Percentiles rank a stretch among this genome's conserved stretches.
Conservation (phyloP, 2,797 vertebrate species). For the Chaetodon trifasciatus region DNA sequence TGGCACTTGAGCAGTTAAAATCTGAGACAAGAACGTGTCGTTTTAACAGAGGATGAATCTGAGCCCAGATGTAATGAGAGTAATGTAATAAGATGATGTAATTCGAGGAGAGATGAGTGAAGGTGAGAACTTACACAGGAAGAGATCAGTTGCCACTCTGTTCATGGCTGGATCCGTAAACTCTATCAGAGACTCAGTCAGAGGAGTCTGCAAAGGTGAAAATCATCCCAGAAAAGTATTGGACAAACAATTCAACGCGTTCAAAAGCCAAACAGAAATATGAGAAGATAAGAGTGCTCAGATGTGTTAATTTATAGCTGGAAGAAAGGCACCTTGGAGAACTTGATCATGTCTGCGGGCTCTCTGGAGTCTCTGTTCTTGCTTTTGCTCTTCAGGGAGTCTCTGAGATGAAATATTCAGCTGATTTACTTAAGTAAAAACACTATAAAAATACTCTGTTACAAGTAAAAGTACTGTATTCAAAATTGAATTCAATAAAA, state of each 20-base stretch:
- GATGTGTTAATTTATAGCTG: not conserved
- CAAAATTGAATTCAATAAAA: too few relatives aligned
- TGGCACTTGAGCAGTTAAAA: not conserved
- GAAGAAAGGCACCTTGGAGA: constrained; percentile 88
- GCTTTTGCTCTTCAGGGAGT: constrained; percentile 72
- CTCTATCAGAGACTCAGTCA: constrained; percentile 94
- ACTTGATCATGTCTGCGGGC: constrained; percentile 88
- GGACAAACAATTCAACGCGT: not conserved
- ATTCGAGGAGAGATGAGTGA: constrained; percentile 34
- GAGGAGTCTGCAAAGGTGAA: constrained; percentile 84
- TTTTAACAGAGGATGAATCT: constrained; percentile 7
- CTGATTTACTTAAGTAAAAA: not conserved
- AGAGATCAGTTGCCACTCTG: constrained; percentile 91
- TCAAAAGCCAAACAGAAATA: not conserved
- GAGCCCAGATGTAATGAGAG: constrained; percentile 18
- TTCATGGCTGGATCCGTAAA: constrained; percentile 90
- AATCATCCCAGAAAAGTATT: not conserved
- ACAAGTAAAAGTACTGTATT: too few relatives aligned
- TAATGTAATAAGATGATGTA: constrained; percentile 25
- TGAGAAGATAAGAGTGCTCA: not conserved
- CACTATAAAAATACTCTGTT: not conserved
- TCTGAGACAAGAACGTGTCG: not conserved
- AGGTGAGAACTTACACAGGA: constrained; percentile 87
- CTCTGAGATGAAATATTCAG: constrained; percentile 58
- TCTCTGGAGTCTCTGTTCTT: constrained; percentile 77